phyloP scores from a whole-genome alignment of 2,113 vertebrate genomes.

The Mustelus asterias region DNA sequence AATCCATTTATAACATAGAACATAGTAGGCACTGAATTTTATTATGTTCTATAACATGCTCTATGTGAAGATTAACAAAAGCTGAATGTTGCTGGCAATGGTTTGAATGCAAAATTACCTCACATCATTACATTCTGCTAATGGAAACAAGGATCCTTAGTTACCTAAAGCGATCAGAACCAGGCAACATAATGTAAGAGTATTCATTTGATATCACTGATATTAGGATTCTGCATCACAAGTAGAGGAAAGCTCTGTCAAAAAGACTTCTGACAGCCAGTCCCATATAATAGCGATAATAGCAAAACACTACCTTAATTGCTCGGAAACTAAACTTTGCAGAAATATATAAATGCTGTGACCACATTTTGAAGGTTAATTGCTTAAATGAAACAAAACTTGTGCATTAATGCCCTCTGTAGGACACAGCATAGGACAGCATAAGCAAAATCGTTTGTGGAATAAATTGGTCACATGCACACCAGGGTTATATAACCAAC shows the following conservation, averaged over 20 bases:
- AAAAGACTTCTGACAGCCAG: not conserved
- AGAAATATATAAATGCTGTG: conserved; percentile 16
- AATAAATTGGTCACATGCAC: not conserved
- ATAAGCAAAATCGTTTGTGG: not conserved
- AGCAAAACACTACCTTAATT: not conserved
- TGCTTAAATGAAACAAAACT: conserved; percentile 1
- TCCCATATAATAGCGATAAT: not conserved
- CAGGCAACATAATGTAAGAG: not conserved
- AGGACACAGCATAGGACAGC: conserved; percentile 1
- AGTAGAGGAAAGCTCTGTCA: not conserved
- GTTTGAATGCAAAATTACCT: not conserved
- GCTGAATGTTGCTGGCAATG: not conserved
- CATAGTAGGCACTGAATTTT: not conserved
- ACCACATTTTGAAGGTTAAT: not conserved
- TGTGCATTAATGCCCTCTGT: conserved; percentile 28
- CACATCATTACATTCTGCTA: not conserved
- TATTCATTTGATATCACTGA: not conserved
- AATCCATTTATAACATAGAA: no score
- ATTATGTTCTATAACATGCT: not conserved
- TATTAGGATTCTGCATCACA: not conserved
- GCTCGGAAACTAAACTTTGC: not conserved
- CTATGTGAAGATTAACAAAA: not conserved
- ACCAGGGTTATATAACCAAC: not conserved
- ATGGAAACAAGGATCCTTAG: not conserved
- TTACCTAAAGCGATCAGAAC: not conserved